Base-by-base conservation (phyloP, 2,888 invertebrate genomes). In the Orthonychiurus folsomi region DNA sequence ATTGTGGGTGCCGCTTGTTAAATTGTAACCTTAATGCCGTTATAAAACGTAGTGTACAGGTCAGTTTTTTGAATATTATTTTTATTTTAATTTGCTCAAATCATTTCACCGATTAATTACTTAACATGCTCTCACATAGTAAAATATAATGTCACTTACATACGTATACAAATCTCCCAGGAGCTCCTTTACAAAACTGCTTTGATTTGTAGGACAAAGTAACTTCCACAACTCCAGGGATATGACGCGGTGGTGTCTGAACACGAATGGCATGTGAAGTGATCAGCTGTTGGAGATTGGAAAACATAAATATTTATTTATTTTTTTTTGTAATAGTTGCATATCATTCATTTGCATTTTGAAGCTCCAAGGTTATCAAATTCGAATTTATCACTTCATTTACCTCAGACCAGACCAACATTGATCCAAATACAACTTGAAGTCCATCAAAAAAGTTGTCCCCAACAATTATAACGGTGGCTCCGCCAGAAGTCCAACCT, bases 361-460 rank as follows among this genome's bases (percentile, higher is more conserved):
- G n/a, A n/a, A n/a, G n/a, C n/a, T n/a, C n/a, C n/a, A n/a, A n/a
- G n/a, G n/a, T n/a, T n/a, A n/a, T n/a, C n/a, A n/a, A n/a, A n/a
- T n/a, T n/a, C n/a, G n/a, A n/a, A n/a, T n/a, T n/a, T n/a, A n/a
- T n/a, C n/a, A n/a, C n/a, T 5, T 55, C 5, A 25, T 80, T 82
- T 75, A 93, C 93, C 86, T 99, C 97, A 78, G 95, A 95, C 97
- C 97, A 99, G 54, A 97, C 96, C 47, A 95, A 81, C 90, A 94
- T 93, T 50, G 95, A 92, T 25, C 97, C 99, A 75, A 99, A 99
- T 48, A 96, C 94, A 48, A 99, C 97, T 83, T 99, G 97, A 20
- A 99, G 84, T 20, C 97, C 97, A 75, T 99, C 97, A 79, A 97
- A 97, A 83, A 99, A 99, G 80, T 99, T 96, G 79, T 99, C 99